Percentiles rank a stretch among this genome's conserved stretches.
Conservation (phyloP, 2,113 vertebrate species). For the Athene noctua region DNA sequence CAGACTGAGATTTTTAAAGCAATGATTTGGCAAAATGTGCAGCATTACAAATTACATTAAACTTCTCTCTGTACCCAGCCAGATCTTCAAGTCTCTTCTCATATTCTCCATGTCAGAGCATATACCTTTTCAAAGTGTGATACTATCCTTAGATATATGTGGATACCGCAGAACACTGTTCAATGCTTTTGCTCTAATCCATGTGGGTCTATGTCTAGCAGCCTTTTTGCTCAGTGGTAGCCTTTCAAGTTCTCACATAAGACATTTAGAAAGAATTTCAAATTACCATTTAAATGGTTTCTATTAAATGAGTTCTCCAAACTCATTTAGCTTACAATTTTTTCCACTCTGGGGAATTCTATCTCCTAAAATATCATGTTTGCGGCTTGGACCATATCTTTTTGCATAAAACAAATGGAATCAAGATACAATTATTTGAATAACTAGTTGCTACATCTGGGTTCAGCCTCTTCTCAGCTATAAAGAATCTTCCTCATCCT, state of each 20-base stretch:
- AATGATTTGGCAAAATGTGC: neutral
- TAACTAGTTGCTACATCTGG: neutral
- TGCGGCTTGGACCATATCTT: neutral
- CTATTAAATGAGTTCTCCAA: neutral
- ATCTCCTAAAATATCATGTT: neutral
- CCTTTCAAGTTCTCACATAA: neutral
- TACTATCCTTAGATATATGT: neutral
- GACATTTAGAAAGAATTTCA: neutral
- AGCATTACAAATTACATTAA: neutral
- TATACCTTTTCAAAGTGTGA: neutral
- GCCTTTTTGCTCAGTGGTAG: neutral
- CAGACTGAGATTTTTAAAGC: neutral
- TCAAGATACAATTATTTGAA: neutral
- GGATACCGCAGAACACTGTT: neutral
- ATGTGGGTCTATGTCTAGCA: neutral
- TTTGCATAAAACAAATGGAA: neutral
- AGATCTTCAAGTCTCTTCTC: conserved; percentile 28
- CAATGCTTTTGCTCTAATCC: neutral
- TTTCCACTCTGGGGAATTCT: neutral
- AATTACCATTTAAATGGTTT: neutral
- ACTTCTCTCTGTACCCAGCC: neutral
- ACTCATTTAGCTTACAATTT: neutral
- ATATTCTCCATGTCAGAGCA: neutral
- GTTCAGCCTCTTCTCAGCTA: neutral
- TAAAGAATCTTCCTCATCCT: conserved; percentile 15